Conservation (phyloP, 2,797 vertebrate genomes). For the Cossypha heuglini region DNA sequence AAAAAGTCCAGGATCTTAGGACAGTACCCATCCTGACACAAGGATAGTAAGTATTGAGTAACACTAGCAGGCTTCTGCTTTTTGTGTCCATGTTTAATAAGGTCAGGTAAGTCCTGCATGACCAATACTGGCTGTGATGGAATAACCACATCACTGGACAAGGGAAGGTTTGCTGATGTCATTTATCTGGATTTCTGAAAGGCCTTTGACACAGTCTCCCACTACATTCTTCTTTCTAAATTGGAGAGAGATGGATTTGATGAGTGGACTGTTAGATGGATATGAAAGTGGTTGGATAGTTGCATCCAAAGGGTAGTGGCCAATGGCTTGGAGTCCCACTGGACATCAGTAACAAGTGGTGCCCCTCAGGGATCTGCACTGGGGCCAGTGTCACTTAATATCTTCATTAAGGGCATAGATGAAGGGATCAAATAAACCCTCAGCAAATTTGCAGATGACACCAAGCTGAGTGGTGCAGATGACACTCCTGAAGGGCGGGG, state of each 20-base stretch:
- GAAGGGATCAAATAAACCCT: background rate
- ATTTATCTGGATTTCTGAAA: background rate
- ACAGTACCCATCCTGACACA: background rate
- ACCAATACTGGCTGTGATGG: background rate
- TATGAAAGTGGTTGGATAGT: background rate
- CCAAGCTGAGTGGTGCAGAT: background rate
- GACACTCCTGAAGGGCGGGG: accelerated
- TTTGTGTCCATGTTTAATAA: background rate
- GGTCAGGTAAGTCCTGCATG: background rate
- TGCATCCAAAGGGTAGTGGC: background rate
- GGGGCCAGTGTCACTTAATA: background rate
- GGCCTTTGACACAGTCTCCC: background rate
- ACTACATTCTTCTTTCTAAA: background rate
- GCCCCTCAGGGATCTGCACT: background rate
- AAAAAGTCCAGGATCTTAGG: background rate
- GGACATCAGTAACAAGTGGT: background rate
- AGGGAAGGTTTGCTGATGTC: background rate
- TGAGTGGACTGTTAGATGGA: background rate
- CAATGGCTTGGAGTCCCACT: background rate
- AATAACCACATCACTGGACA: background rate
- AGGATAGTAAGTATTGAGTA: background rate
- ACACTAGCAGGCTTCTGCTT: background rate
- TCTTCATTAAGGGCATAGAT: background rate
- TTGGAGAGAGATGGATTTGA: background rate
- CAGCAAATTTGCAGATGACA: background rate